Evolutionary conservation across 2,888 invertebrate genomes (phyloP).

Genomic region (Pterobdella sp.): DNA sequence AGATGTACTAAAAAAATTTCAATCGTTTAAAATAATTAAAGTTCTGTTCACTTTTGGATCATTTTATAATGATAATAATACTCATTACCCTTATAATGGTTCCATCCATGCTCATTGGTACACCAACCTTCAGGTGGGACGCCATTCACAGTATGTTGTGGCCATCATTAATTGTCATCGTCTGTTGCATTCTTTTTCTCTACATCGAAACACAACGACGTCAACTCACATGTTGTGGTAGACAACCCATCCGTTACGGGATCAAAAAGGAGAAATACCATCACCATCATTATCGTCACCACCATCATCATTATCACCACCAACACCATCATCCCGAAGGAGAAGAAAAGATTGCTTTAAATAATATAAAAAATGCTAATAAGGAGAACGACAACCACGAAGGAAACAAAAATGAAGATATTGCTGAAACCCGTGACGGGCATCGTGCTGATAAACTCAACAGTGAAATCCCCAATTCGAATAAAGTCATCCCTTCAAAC

Average conservation of each 20-base stretch:
- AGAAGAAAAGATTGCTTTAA: constrained; percentile 8
- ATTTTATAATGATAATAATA: not conserved
- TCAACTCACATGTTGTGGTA: constrained; percentile 31
- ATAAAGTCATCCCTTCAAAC: too few species aligned
- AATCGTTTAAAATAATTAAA: too few species aligned
- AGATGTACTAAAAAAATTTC: too few species aligned
- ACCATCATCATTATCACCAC: constrained; percentile 15
- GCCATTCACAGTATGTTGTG: constrained; percentile 39
- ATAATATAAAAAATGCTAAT: not conserved
- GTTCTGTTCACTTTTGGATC: not conserved
- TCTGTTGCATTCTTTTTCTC: constrained; percentile 37
- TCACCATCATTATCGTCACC: constrained; percentile 3
- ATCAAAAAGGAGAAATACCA: not conserved
- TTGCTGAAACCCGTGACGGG: not conserved
- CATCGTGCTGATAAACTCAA: not conserved
- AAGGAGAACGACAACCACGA: too few species aligned
- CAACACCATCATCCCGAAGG: constrained; percentile 11
- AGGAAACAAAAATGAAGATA: not conserved
- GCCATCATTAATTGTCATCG: constrained; percentile 36
- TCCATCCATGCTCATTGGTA: not conserved
- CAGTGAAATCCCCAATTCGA: too few species aligned
- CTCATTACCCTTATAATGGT: not conserved
- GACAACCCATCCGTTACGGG: not conserved
- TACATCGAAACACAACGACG: constrained; percentile 35
- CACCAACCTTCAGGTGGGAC: constrained; percentile 57